Conservation (phyloP, 2,113 vertebrate genomes). For the Amia ocellicauda region DNA sequence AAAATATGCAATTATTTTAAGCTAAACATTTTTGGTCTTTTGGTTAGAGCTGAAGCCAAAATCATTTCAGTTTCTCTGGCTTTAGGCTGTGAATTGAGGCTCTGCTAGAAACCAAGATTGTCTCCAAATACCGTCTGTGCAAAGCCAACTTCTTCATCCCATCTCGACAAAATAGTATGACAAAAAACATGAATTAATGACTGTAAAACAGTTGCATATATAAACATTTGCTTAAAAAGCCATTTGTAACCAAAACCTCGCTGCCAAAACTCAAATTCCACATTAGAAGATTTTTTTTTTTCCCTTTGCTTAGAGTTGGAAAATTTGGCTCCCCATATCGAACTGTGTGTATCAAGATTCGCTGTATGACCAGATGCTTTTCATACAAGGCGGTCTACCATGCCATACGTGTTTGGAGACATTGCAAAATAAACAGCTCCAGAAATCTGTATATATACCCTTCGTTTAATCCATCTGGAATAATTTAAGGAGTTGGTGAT, state of each 20-base stretch:
- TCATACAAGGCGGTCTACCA: constrained; percentile 20
- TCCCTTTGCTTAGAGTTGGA: neutral
- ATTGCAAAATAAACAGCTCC: constrained; percentile 34
- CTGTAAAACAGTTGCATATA: constrained; percentile 35
- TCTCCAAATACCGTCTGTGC: constrained; percentile 17
- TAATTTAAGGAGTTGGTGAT: constrained; percentile 26
- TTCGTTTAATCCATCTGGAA: constrained; percentile 43
- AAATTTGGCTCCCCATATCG: constrained; percentile 25
- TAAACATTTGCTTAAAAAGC: constrained; percentile 53
- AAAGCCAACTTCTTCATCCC: constrained; percentile 26
- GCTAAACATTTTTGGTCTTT: constrained; percentile 24
- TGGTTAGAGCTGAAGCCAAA: constrained; percentile 2
- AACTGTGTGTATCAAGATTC: neutral
- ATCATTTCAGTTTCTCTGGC: constrained; percentile 8
- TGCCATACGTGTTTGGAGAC: constrained; percentile 34
- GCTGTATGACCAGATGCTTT: constrained; percentile 24
- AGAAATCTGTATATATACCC: constrained; percentile 30
- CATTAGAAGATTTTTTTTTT: constrained; percentile 33
- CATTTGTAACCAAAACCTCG: constrained; percentile 31
- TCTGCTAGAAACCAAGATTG: constrained; percentile 5
- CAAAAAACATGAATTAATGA: constrained; percentile 37
- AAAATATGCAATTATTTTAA: constrained; percentile 20
- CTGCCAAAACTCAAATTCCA: constrained; percentile 37
- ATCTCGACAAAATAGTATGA: constrained; percentile 28
- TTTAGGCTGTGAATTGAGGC: neutral